Evolutionary conservation across 2,888 invertebrate species (phyloP), one percentile per base, ranked within the genome.

Genomic region (Eudasyphora cyanicolor): DNA sequence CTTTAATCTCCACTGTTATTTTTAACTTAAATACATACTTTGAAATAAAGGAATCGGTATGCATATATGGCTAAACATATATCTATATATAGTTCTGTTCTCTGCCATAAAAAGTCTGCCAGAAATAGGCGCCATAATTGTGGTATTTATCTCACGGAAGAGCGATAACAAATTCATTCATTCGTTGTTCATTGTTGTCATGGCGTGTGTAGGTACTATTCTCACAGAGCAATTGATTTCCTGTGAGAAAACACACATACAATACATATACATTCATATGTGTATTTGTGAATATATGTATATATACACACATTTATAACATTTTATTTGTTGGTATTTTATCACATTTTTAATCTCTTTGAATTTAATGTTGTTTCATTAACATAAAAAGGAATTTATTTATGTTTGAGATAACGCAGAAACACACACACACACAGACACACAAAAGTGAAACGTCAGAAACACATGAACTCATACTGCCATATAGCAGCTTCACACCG

Each of bases 351-450:
- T 24, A 67, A 67, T 67, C 67, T 64, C 21, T 67, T 42, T 67
- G 42, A 42, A 67, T 67, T 67, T 67, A 35, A 67, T 67, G 19
- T 67, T 67, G 67, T 67, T 67, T 67, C 24, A 67, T 67, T 67
- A 67, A 24, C 67, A 67, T 42, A 67, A 67, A 38, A 64, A 24
- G 0, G 24, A 67, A 67, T 38, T 38, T 67, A 67, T 35, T 35
- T 67, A 12, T n/a, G 14, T 67, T 67, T 14, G 42, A 67, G 21
- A 67, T 21, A 42, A 67, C 42, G 14, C 45, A 45, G 45, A 45
- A n/a, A 12, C 42, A 24, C 35, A 38, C 42, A 64, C 38, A 38
- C 35, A 24, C 24, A 19, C 35, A 35, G 24, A 67, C 57, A 57
- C 27, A 27, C 57, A 57, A n/a, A 6, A 14, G 57, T 57, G 14